Conservation (phyloP, 2,113 vertebrate species). For the Mustela nigripes region DNA sequence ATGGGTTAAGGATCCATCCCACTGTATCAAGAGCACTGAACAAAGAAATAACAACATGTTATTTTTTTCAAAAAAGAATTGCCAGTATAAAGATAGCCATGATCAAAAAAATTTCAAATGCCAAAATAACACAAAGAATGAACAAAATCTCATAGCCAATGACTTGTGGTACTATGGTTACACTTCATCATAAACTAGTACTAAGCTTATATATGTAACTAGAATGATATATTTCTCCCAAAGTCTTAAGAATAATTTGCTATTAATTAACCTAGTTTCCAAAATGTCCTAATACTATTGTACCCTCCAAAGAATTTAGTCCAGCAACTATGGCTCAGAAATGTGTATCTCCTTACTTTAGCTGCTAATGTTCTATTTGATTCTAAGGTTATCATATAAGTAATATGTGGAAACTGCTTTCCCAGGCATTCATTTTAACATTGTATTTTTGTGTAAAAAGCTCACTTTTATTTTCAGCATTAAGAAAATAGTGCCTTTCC, state of each 20-base stretch:
- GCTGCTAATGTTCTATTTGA: neutral
- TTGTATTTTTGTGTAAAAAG: neutral
- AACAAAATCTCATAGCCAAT: neutral
- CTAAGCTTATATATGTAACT: neutral
- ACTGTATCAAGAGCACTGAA: neutral
- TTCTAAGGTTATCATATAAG: neutral
- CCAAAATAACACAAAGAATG: neutral
- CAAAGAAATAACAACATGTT: neutral
- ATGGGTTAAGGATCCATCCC: neutral
- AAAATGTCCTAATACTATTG: neutral
- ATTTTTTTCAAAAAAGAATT: neutral
- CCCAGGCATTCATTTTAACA: constrained; percentile 14
- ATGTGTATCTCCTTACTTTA: neutral
- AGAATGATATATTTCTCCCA: neutral
- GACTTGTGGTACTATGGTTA: neutral
- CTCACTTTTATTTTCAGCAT: neutral
- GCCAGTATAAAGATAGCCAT: neutral
- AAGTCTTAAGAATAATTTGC: neutral
- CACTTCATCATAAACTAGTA: neutral
- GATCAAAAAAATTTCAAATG: neutral
- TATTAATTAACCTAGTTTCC: constrained; percentile 25
- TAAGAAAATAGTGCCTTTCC: neutral
- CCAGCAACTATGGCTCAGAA: neutral
- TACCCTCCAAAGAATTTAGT: neutral
- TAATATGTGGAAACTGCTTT: neutral